Evolutionary conservation across 1,140 invertebrate genomes (phyloP), one percentile per base, ranked within the genome.

Genomic region (Drosophila mojavensis): DNA sequence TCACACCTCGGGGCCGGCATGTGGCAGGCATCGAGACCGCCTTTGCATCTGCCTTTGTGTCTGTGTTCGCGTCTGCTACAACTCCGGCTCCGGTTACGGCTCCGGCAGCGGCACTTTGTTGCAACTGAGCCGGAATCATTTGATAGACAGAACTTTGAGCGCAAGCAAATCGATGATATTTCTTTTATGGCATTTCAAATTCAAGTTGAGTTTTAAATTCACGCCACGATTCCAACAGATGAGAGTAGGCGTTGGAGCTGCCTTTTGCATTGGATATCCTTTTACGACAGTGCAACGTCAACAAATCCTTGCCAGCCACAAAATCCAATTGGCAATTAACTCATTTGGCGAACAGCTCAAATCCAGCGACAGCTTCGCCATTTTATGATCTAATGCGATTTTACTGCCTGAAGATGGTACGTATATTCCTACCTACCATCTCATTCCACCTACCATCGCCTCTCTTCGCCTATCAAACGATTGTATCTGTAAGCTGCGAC

Each of bases 251-350:
- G 36, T 56, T 50, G 45, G 9, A 45, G 13, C 20, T 24, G 20
- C 20, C 28, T 5, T 47, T 17, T 15, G 15, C 43, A 9, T 47
- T 17, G 15, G 7, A 15, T 17, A 79, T 67, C 62, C 10, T 65
- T 75, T 75, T 54, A 86, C 66, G 76, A 83, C 66, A 74, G 30
- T 83, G 79, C 82, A 74, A 58, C 79, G 79, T 83, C 83, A 65
- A 79, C 83, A 86, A 86, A 86, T 86, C 83, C 65, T 73, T 71
- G 77, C 77, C 50, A 69, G 71, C 68, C 84, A 89, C 84, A 86
- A 86, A 86, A 86, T 83, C 68, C 83, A 88, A 86, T 83, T 79
- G 76, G 65, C 83, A 86, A 86, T 86, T 86, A 86, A 86, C 79
- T 86, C 83, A 86, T 83, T 86, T 79, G 66, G 79, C 62, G 54